A percentile compares a stretch with the other conserved stretches of the same genome.
phyloP scores from a whole-genome alignment of 2,113 vertebrate genomes.

The Antennarius striatus region DNA sequence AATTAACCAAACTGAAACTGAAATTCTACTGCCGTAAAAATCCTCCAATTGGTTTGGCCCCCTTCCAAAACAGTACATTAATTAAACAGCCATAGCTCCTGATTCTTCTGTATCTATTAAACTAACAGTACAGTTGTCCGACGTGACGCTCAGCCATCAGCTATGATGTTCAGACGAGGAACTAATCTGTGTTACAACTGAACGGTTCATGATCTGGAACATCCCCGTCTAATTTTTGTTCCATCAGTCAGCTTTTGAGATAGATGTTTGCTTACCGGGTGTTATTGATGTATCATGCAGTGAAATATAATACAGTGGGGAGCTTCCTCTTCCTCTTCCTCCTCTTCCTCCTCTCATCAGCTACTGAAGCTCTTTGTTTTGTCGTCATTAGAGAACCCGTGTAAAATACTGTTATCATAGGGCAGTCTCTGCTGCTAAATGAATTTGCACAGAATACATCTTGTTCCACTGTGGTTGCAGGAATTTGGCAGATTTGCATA shows the following conservation, averaged over 20 bases:
- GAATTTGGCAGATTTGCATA: constrained; percentile 36
- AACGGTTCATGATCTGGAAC: constrained; percentile 1
- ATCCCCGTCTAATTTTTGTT: background rate
- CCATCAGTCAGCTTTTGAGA: background rate
- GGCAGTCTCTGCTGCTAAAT: background rate
- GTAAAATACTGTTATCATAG: background rate
- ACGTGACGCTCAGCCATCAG: too few species aligned
- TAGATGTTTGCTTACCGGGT: constrained; percentile 15
- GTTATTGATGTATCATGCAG: background rate
- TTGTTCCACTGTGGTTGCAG: constrained; percentile 7
- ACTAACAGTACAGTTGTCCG: too few species aligned
- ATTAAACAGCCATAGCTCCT: too few species aligned
- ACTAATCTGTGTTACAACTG: background rate
- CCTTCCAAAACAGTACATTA: too few species aligned
- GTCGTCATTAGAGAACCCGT: background rate
- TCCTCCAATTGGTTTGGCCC: too few species aligned
- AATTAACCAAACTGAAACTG: too few species aligned
- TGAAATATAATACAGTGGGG: background rate
- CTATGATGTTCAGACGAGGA: background rate
- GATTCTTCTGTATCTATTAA: too few species aligned
- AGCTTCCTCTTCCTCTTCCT: background rate
- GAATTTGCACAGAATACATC: constrained; percentile 9
- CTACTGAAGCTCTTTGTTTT: constrained; percentile 22
- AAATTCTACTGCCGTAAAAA: too few species aligned
- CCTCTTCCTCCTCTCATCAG: background rate